Conservation (phyloP, 1,140 invertebrate genomes). For the Monomorium pharaonis region DNA sequence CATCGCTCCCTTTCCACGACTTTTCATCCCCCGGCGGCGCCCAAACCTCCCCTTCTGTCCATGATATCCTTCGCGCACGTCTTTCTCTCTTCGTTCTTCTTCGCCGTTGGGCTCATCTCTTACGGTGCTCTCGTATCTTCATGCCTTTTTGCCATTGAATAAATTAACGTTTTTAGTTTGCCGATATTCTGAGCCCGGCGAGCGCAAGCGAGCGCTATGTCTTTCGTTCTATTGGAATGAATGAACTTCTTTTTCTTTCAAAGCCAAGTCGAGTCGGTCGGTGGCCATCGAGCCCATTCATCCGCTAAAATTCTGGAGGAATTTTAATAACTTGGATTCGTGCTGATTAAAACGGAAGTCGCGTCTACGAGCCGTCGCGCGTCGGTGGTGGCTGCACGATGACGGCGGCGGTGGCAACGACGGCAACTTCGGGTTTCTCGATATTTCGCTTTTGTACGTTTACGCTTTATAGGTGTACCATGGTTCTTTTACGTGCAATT, state of each 20-base stretch:
- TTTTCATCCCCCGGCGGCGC: conserved; percentile 48
- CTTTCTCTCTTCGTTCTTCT: conserved; percentile 65
- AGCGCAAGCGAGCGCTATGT: conserved; percentile 60
- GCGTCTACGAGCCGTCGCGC: conserved; percentile 47
- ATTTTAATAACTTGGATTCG: conserved; percentile 75
- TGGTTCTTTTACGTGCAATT: conserved; percentile 39
- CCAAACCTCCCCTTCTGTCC: conserved; percentile 52
- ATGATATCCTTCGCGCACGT: conserved; percentile 37
- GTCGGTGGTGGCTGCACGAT: not conserved
- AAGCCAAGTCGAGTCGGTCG: conserved; percentile 45
- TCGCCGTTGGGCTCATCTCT: conserved; percentile 63
- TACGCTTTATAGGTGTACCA: conserved; percentile 47
- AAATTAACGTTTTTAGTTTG: conserved; percentile 82
- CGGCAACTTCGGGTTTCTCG: conserved; percentile 12
- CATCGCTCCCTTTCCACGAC: conserved; percentile 47
- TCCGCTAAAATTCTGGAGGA: conserved; percentile 70
- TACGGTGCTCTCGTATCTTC: conserved; percentile 71
- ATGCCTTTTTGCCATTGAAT: conserved; percentile 78
- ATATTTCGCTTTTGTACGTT: conserved; percentile 61
- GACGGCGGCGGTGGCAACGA: not conserved
- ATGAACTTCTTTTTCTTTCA: conserved; percentile 71
- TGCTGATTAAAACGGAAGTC: conserved; percentile 75
- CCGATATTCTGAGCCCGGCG: conserved; percentile 74
- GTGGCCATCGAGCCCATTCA: conserved; percentile 63
- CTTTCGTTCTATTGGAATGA: conserved; percentile 70